Evolutionary conservation across 2,113 vertebrate species (phyloP).

Genomic region (Bambusicola thoracicus): DNA sequence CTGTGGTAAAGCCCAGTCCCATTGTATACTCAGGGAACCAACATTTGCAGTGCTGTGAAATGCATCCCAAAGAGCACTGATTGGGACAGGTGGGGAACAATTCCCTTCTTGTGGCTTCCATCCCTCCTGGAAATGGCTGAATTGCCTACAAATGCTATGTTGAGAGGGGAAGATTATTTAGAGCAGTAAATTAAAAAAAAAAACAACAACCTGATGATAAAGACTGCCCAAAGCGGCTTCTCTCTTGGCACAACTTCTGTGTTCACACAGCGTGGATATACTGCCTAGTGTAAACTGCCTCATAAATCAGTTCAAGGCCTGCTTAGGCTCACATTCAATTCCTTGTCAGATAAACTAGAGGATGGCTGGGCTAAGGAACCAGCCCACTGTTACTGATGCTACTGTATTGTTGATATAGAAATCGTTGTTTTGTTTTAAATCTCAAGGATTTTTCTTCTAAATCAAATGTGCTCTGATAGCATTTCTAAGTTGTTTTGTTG

Average conservation of each 20-base stretch:
- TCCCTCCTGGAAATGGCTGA: neutral
- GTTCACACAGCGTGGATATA: neutral
- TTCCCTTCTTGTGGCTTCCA: neutral
- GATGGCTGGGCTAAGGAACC: neutral
- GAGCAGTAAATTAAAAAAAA: neutral
- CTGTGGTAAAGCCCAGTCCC: accelerated
- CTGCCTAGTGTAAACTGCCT: neutral
- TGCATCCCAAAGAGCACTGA: neutral
- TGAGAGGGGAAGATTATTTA: neutral
- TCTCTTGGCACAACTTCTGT: neutral
- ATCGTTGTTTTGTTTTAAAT: neutral
- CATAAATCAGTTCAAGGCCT: neutral
- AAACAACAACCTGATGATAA: neutral
- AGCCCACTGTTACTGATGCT: neutral
- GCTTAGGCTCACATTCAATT: neutral
- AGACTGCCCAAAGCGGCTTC: neutral
- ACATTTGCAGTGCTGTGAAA: neutral
- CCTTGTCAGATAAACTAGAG: accelerated
- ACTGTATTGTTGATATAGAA: neutral
- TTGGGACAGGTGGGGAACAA: too few relatives aligned
- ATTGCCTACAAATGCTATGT: neutral
- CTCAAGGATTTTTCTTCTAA: neutral
- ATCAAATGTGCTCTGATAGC: neutral
- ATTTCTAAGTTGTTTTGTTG: neutral
- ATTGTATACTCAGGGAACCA: neutral